Conservation (phyloP, 2,888 invertebrate species). For the Zaprionus bogoriensis region DNA sequence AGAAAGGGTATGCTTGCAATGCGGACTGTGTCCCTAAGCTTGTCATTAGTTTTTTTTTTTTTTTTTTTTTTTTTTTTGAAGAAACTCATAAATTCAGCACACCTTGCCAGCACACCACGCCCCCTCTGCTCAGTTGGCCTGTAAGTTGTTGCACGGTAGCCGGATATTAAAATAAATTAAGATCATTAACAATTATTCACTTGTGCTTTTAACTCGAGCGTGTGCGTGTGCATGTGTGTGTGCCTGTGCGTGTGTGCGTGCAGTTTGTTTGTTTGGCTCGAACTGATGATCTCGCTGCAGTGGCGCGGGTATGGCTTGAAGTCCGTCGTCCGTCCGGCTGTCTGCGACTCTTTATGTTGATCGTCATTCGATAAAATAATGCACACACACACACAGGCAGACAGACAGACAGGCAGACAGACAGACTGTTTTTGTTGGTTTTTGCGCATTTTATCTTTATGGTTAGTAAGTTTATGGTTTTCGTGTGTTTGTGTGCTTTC, state of each 20-base stretch:
- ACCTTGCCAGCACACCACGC: slow-evolving; percentile 15
- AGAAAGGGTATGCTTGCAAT: not conserved
- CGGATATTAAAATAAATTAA: slow-evolving; percentile 62
- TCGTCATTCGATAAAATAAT: slow-evolving; percentile 63
- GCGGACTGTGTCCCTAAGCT: slow-evolving; percentile 10
- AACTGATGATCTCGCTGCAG: slow-evolving; percentile 14
- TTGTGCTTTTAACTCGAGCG: slow-evolving; percentile 66
- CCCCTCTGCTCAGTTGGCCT: not conserved
- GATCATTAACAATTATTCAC: slow-evolving; percentile 71
- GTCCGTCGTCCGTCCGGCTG: no score
- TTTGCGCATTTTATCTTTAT: slow-evolving; percentile 70
- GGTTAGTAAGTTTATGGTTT: slow-evolving; percentile 75
- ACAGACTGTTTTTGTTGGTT: slow-evolving; percentile 16
- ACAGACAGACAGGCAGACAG: not conserved
- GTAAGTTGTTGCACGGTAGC: slow-evolving; percentile 56
- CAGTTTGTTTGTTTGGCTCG: slow-evolving; percentile 33
- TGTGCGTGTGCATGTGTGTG: slow-evolving; percentile 29
- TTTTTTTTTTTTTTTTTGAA: no score
- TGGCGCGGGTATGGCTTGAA: no score
- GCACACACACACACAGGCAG: slow-evolving; percentile 23
- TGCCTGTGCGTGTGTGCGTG: slow-evolving; percentile 36
- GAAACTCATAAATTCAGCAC: slow-evolving; percentile 36
- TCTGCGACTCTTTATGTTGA: slow-evolving; percentile 55
- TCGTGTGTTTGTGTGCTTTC: slow-evolving; percentile 68
- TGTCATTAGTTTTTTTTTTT: slow-evolving; percentile 41